Conservation (phyloP, 2,888 invertebrate genomes). For the Chorisops tibialis region DNA sequence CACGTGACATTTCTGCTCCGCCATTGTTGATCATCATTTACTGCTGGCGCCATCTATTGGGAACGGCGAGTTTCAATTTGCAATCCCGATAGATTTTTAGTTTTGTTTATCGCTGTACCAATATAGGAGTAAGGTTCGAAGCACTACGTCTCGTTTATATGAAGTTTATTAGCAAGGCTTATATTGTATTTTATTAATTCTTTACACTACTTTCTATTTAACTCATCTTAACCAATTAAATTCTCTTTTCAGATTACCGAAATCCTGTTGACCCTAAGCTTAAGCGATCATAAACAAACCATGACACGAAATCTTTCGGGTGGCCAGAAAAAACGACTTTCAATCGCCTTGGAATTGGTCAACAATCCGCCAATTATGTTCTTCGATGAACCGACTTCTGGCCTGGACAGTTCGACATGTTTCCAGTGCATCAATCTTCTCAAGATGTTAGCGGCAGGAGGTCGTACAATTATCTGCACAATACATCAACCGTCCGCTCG, state of each 20-base stretch:
- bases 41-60: no score
- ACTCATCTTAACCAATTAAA: no score
- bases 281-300: constrained; percentile 82
- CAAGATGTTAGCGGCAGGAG: constrained; percentile 84
- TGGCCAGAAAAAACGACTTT: constrained; percentile 91
- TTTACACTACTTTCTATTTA: no score
- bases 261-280: constrained; percentile 83
- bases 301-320: constrained; percentile 90
- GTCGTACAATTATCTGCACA: constrained; percentile 91
- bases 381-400: constrained; percentile 96
- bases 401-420: constrained; percentile 91
- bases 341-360: constrained; percentile 90
- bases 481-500: constrained; percentile 93
- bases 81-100: no score
- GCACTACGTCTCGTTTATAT: no score
- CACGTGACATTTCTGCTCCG: no score
- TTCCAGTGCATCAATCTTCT: constrained; percentile 89
- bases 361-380: constrained; percentile 98
- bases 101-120: no score
- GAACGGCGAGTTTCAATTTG: no score
- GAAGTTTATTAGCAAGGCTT: no score
- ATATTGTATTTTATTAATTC: no score
- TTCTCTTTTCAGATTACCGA: constrained; percentile 72
- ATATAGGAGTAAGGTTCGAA: no score
- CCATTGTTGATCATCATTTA: no score